Evolutionary conservation across 2,797 vertebrate genomes (phyloP), one percentile per base, ranked within the genome.

Genomic region (Aplochiton taeniatus): DNA sequence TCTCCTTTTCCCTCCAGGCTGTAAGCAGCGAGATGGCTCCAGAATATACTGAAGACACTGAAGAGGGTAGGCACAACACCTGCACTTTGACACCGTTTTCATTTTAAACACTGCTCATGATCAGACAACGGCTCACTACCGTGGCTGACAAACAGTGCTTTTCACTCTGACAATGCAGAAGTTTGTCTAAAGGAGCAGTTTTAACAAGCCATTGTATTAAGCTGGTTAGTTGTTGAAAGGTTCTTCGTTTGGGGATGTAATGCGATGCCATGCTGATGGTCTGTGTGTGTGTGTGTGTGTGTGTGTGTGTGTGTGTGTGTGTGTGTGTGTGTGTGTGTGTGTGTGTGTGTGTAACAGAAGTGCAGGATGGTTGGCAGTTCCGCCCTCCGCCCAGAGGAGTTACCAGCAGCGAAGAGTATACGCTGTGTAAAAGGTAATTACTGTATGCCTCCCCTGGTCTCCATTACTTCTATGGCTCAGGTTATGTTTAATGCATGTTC

Each of bases 401-500:
- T 85, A 99, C 96, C 60, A 98, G 97, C 92, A 99, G 97, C 57
- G 98, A 99, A 85, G 98, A 98, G 66, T 99, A 99, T 84, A 98
- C 98, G 0, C 91, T 99, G 64, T 99, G 98, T 90, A 98, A 99
- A 94, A 97, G 97, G 95, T 98, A 93, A 91, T 19, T 20, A 58
- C 19, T 47, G 50, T 18, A 16, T 41, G 11, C 46, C 10, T 11
- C 47, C 2, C 11, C 66, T 68, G 31, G 0, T 54, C 47, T 11
- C 70, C 4, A 11, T 31, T 7, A 1, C 50, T 0, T 14, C 11
- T 49, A 9, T 8, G 48, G 48, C 48, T 4, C 46, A 20, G 31
- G 3, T 31, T 31, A 31, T 6, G n/a, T n/a, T n/a, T n/a, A n/a
- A n/a, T n/a, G n/a, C n/a, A n/a, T 31, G 31, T 31, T 6, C 2